These are phyloP conservation scores for Tholera decimalis DNA, from an alignment of 2,888 invertebrate genomes.

Conservation along the genomic window DNA sequence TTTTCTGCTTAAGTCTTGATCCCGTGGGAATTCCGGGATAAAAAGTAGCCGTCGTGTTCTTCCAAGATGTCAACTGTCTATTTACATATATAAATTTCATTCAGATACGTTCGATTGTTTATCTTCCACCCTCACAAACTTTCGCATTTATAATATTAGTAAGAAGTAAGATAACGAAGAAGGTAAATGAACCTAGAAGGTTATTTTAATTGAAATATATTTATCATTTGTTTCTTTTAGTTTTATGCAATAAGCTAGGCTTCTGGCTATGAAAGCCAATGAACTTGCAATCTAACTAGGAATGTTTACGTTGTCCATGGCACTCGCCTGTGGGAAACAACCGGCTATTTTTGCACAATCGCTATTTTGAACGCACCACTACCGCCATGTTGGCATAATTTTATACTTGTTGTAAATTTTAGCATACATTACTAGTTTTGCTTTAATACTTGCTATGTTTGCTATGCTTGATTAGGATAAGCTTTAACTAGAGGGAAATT, in stretches of 20 bases:
- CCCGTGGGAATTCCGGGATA: no score
- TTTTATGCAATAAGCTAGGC: conserved; percentile 19
- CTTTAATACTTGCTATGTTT: not conserved
- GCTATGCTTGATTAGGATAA: not conserved
- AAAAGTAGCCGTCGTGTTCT: no score
- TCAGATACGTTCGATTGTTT: no score
- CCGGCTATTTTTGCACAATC: conserved; percentile 66
- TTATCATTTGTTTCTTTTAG: conserved; percentile 5
- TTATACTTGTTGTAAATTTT: conserved; percentile 34
- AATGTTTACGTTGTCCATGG: conserved; percentile 71
- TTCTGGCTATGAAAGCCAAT: conserved; percentile 64
- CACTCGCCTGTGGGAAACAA: conserved; percentile 67
- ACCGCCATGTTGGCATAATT: conserved; percentile 43
- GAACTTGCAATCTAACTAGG: conserved; percentile 70
- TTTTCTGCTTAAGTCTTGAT: no score
- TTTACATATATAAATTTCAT: no score
- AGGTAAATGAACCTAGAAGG: not conserved
- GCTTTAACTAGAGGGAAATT: no score
- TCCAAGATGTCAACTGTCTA: no score
- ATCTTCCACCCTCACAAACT: no score
- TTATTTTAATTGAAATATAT: conserved; percentile 4
- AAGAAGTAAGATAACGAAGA: no score
- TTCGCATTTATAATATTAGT: no score
- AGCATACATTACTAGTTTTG: conserved; percentile 17
- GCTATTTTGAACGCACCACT: conserved; percentile 57